These are phyloP conservation scores for Mellivora capensis DNA, from an alignment of 2,113 vertebrate genomes.

Conservation along the genomic window DNA sequence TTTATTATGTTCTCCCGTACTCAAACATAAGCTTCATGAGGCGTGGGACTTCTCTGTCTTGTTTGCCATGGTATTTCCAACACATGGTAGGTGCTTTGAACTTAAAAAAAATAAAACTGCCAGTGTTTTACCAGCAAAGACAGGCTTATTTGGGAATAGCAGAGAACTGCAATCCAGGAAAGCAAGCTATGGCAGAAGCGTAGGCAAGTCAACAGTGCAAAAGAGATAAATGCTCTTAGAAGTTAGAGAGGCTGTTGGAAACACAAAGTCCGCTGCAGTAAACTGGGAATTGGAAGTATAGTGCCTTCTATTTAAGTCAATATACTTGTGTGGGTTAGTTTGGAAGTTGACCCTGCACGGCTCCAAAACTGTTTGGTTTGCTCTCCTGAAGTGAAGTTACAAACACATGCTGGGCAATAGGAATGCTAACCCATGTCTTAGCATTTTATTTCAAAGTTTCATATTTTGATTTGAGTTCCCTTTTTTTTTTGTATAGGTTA, in stretches of 20 bases:
- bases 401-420: not conserved
- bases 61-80: not conserved
- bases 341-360: not conserved
- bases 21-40: not conserved
- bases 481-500: not conserved
- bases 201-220: not conserved
- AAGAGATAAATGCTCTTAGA: not conserved
- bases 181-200: not conserved
- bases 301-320: not conserved
- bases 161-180: not conserved
- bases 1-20: not conserved
- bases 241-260: not conserved
- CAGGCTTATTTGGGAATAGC: not conserved
- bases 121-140: not conserved
- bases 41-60: not conserved
- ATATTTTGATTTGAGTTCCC: not conserved
- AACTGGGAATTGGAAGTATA: not conserved
- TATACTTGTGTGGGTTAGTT: not conserved
- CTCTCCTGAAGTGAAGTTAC: not conserved
- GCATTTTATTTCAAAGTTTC: slow-evolving; percentile 28
- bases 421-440: not conserved
- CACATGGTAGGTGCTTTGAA: not conserved
- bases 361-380: not conserved
- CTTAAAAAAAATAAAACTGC: not conserved
- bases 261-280: not conserved